Conservation (phyloP, 64 coral and sea anemone genomes). For the Porites australiensis region DNA sequence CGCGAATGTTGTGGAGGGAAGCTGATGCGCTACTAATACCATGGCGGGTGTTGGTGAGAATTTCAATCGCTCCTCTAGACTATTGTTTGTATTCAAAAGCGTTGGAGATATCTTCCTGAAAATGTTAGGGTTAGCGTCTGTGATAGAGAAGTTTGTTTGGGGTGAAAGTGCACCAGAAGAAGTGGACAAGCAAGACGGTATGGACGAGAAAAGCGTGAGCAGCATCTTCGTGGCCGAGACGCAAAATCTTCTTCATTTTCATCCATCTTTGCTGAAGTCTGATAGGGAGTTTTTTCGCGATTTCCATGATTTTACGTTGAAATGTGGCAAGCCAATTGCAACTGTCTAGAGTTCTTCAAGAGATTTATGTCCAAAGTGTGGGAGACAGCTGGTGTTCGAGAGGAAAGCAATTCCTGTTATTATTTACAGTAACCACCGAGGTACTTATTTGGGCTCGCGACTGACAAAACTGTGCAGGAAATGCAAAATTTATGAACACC, state of each 20-base stretch:
- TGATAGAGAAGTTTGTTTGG: background rate
- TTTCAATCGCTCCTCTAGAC: background rate
- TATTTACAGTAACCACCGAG: slow-evolving; percentile 36
- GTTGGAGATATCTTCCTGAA: background rate
- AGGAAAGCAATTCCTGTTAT: slow-evolving; percentile 9
- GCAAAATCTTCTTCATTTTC: background rate
- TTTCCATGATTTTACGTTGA: slow-evolving; percentile 40
- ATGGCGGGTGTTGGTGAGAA: background rate
- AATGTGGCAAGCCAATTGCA: slow-evolving; percentile 23
- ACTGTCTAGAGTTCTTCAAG: background rate
- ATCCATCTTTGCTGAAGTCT: background rate
- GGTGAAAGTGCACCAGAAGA: background rate
- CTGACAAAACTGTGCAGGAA: slow-evolving; percentile 25
- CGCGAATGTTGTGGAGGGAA: too few relatives aligned
- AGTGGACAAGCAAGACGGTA: background rate
- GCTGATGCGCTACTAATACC: too few relatives aligned
- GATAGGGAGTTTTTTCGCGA: slow-evolving; percentile 38
- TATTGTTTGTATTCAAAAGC: background rate
- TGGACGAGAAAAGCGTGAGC: background rate
- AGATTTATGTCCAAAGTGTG: slow-evolving; percentile 20
- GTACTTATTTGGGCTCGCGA: slow-evolving; percentile 33
- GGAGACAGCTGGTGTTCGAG: background rate
- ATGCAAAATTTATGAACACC: slow-evolving; percentile 50
- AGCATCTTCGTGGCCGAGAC: background rate
- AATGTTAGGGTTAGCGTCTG: background rate